These are phyloP conservation scores for Leucophora obtusa DNA, from an alignment of 2,888 invertebrate genomes.

Conservation along the genomic window DNA sequence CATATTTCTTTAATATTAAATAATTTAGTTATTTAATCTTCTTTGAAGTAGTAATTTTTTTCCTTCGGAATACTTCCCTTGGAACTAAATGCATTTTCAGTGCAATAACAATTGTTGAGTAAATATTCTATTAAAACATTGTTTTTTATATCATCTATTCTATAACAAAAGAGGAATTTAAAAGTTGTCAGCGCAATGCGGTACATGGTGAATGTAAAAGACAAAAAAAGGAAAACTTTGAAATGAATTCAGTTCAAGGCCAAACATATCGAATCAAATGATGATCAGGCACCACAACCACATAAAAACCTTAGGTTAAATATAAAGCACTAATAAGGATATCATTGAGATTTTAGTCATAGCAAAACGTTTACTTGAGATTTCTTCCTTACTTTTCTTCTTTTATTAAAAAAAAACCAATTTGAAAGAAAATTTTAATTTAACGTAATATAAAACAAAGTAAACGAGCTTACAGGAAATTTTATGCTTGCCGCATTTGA, in stretches of 20 bases:
- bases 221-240: slow-evolving; percentile 32
- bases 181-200: slow-evolving; percentile 61
- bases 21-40: too few relatives aligned
- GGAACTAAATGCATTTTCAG: slow-evolving; percentile 44
- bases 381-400: neutral
- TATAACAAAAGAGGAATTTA: slow-evolving; percentile 4
- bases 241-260: slow-evolving; percentile 37
- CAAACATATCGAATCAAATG: slow-evolving; percentile 19
- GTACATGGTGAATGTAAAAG: slow-evolving; percentile 26
- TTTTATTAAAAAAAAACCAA: slow-evolving; percentile 2
- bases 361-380: slow-evolving; percentile 4
- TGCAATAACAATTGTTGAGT: slow-evolving; percentile 52
- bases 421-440: slow-evolving; percentile 4
- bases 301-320: slow-evolving; percentile 12
- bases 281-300: slow-evolving; percentile 25
- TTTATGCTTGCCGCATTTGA: slow-evolving; percentile 23
- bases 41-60: neutral
- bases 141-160: slow-evolving; percentile 11
- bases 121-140: slow-evolving; percentile 56
- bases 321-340: slow-evolving; percentile 8
- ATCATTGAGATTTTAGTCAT: slow-evolving; percentile 18
- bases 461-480: slow-evolving; percentile 6
- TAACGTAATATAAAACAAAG: slow-evolving; percentile 11
- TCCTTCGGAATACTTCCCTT: slow-evolving; percentile 17
- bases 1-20: too few relatives aligned